Evolutionary conservation across 2,888 invertebrate species (phyloP).

Genomic region (Leucoma salicis): DNA sequence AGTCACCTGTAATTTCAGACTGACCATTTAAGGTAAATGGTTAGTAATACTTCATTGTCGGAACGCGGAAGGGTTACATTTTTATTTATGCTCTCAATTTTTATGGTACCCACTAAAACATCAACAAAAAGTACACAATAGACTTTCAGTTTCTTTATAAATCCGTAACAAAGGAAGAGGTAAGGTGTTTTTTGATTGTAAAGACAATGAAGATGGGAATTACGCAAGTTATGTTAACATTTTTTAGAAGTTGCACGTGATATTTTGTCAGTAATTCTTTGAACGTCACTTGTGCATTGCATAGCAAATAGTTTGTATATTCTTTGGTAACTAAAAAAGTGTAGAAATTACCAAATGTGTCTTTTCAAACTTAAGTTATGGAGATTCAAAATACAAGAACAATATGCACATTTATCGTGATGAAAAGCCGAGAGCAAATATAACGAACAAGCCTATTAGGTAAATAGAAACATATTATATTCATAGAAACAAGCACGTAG

Average conservation of each 20-base stretch:
- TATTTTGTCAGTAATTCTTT: constrained; percentile 47
- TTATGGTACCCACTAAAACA: constrained; percentile 62
- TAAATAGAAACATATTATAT: no score
- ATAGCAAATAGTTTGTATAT: constrained; percentile 40
- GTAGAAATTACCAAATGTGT: constrained; percentile 37
- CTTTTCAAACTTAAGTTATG: no score
- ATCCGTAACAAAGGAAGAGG: constrained; percentile 53
- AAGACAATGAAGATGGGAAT: constrained; percentile 53
- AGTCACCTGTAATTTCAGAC: constrained; percentile 77
- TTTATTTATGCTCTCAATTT: constrained; percentile 77
- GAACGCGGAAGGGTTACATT: constrained; percentile 73
- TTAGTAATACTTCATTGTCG: constrained; percentile 50
- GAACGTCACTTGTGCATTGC: constrained; percentile 39
- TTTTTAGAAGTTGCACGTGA: constrained; percentile 33
- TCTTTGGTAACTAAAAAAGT: constrained; percentile 33
- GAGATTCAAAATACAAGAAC: no score
- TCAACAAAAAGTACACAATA: constrained; percentile 69
- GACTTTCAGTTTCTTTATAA: constrained; percentile 82
- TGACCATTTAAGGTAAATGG: constrained; percentile 51
- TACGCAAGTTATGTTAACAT: constrained; percentile 61
- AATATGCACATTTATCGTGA: no score
- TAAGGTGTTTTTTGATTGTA: constrained; percentile 76
- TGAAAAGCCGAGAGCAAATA: no score
- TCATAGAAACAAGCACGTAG: constrained; percentile 17
- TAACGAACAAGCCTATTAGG: no score